phyloP scores from a whole-genome alignment of 2,888 invertebrate species.

The Trachelus troglodyta region DNA sequence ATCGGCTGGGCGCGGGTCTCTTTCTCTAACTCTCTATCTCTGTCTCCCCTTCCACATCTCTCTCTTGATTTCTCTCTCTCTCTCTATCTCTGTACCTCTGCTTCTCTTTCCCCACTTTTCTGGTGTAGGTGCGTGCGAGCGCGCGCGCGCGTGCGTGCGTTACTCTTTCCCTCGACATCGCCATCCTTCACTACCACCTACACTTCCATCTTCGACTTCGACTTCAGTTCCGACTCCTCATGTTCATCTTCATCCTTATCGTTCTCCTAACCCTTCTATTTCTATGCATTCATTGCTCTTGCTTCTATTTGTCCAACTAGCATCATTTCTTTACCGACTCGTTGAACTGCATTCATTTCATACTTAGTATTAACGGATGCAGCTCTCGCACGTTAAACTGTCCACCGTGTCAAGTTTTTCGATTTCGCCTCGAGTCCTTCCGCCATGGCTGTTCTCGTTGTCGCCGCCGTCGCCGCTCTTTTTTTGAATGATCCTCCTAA shows the following conservation, averaged over 20 bases:
- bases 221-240: slow-evolving; percentile 26
- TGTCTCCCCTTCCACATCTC: slow-evolving; percentile 15
- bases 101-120: slow-evolving; percentile 17
- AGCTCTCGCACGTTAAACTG: neutral
- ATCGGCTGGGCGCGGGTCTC: slow-evolving; percentile 56
- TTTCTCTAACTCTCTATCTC: slow-evolving; percentile 27
- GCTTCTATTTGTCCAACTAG: neutral
- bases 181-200: slow-evolving; percentile 1
- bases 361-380: neutral
- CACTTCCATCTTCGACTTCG: slow-evolving; percentile 16
- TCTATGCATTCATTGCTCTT: slow-evolving; percentile 15
- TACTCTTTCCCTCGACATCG: slow-evolving; percentile 1
- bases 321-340: neutral
- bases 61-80: neutral
- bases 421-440: neutral
- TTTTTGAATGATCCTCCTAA: neutral
- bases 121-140: neutral
- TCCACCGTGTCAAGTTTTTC: neutral
- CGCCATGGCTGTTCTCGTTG: neutral
- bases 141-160: neutral
- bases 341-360: neutral
- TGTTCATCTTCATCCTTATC: slow-evolving; percentile 23
- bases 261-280: slow-evolving; percentile 19
- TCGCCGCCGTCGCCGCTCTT: neutral
- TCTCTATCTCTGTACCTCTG: neutral